Evolutionary conservation across 2,113 vertebrate genomes (phyloP), one percentile per base, ranked within the genome.

Genomic region (Cephalopterus ornatus): DNA sequence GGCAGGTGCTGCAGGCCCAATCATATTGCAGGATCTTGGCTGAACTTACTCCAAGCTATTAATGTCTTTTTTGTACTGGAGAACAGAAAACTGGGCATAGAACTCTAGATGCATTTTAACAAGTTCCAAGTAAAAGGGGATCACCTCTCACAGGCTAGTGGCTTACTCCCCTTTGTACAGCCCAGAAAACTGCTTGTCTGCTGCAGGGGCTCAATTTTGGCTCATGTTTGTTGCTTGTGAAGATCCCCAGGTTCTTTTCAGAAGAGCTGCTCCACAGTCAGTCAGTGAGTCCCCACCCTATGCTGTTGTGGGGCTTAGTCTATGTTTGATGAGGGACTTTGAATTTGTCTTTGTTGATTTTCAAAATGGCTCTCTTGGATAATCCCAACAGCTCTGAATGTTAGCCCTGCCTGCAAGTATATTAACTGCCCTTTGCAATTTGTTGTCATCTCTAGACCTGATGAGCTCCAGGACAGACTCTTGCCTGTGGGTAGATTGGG

Each of bases 381-480:
- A 78, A 70, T 35, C 47, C 23, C 21, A 53, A 20, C n/a, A 52
- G 8, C 8, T 62, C 26, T 52, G 37, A 65, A n/a, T 28, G 35
- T 22, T 12, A 3, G 1, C 2, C 12, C 14, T 59, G 12, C 5
- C 35, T 61, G 70, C 39, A 73, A 50, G 44, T 2, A 10, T 46
- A 19, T 41, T 41, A 65, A 50, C 39, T 59, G 7, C 7, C 30
- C 24, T 18, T 9, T 53, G 26, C 10, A 27, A 17, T 49, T 49
- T 46, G 10, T 30, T 85, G 17, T 21, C 42, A 37, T 21, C 33
- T 63, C 33, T 52, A 65, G 28, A 30, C 16, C 16, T 37, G 39
- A 46, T 0, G 0, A 76, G 5, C 41, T 39, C 16, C 5, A 7
- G 27, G 20, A 65, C 1, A 68, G 42, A 73, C 32, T 30, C 18